Evolutionary conservation across 1,140 invertebrate genomes (phyloP).

Genomic region (Araneus ventricosus): DNA sequence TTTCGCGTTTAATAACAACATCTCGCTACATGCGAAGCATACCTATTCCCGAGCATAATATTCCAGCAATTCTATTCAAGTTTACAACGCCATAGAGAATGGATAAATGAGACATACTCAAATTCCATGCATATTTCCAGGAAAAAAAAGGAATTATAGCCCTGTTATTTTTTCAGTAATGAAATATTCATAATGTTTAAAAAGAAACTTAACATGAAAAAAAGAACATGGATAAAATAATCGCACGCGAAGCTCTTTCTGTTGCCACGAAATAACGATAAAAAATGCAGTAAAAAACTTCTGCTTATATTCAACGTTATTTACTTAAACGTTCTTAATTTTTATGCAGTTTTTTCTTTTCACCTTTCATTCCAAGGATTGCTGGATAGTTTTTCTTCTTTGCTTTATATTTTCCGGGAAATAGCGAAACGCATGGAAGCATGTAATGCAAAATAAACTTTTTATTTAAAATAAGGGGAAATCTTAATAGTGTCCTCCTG

Average conservation of each 20-base stretch:
- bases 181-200: slow-evolving; percentile 46
- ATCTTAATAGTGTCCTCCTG: slow-evolving; percentile 40
- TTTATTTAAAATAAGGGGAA: slow-evolving; percentile 51
- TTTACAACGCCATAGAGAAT: neutral
- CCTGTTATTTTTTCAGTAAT: neutral
- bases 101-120: slow-evolving; percentile 29
- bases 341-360: neutral
- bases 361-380: neutral
- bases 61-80: neutral
- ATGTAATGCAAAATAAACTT: slow-evolving; percentile 63
- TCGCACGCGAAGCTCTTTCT: neutral
- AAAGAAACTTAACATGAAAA: neutral
- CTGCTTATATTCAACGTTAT: neutral
- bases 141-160: neutral
- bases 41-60: neutral
- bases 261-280: neutral
- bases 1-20: too few relatives aligned
- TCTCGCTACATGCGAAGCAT: too few relatives aligned
- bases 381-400: neutral
- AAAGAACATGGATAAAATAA: neutral
- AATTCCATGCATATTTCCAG: slow-evolving; percentile 35
- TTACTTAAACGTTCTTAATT: slow-evolving; percentile 49
- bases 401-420: neutral
- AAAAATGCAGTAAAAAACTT: neutral
- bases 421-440: neutral